phyloP scores from a whole-genome alignment of 2,113 vertebrate species.

The Puffinus mauretanicus region DNA sequence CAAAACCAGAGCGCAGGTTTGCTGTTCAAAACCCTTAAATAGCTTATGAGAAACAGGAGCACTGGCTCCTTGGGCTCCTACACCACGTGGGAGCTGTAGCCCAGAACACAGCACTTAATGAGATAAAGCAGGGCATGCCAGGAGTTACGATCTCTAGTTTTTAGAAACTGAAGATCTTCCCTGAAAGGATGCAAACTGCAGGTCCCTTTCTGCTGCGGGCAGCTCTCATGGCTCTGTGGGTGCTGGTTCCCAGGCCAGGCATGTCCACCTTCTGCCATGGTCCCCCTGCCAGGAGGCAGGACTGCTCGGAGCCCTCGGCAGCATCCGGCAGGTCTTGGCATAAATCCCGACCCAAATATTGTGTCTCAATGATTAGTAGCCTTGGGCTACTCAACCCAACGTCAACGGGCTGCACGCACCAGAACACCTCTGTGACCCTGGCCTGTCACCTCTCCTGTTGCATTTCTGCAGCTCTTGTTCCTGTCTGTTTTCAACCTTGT shows the following conservation, averaged over 20 bases:
- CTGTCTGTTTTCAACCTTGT: neutral
- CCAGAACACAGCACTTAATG: neutral
- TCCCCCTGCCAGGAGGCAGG: neutral
- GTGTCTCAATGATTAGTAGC: neutral
- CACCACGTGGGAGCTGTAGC: neutral
- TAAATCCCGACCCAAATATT: neutral
- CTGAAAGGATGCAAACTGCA: neutral
- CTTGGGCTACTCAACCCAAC: neutral
- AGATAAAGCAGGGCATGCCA: neutral
- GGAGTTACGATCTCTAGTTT: neutral
- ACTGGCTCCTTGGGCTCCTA: neutral
- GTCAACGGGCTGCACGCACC: fast-evolving
- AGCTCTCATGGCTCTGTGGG: neutral
- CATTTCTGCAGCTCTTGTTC: neutral
- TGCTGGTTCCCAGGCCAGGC: fast-evolving
- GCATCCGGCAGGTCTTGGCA: fast-evolving
- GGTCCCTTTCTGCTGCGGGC: neutral
- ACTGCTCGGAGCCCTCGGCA: neutral
- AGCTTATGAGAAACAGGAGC: neutral
- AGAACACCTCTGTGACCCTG: neutral
- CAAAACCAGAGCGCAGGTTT: neutral
- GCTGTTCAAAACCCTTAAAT: neutral
- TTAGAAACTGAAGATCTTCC: neutral
- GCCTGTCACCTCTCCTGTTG: neutral
- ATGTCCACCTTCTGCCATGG: neutral